Evolutionary conservation across 2,888 invertebrate genomes (phyloP).

Genomic region (Dendrolimus pini): DNA sequence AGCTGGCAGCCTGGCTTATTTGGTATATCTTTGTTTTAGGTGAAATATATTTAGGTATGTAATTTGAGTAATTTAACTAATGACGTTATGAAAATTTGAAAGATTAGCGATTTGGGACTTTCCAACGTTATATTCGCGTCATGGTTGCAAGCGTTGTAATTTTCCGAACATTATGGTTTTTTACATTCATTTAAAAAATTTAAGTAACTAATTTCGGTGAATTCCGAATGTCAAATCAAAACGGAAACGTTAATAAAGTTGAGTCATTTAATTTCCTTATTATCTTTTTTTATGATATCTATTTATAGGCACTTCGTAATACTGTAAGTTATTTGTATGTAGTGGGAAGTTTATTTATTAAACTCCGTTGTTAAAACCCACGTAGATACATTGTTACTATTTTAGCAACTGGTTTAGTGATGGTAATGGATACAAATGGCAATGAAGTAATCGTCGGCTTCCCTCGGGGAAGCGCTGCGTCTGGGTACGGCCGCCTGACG

Average conservation of each 20-base stretch:
- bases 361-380: not conserved
- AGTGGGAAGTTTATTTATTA: not conserved
- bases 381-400: not conserved
- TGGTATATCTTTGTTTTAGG: too few species aligned
- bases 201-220: not conserved
- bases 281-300: not conserved
- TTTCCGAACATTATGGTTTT: not conserved
- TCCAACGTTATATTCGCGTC: not conserved
- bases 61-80: too few species aligned
- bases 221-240: not conserved
- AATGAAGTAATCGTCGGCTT: conserved; percentile 11
- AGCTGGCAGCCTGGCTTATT: too few species aligned
- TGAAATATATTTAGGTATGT: too few species aligned
- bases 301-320: not conserved
- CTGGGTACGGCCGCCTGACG: conserved; percentile 1
- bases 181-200: not conserved
- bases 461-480: conserved; percentile 7
- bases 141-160: not conserved
- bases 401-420: not conserved
- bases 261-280: not conserved
- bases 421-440: conserved; percentile 2
- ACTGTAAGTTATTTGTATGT: not conserved
- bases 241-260: not conserved
- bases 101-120: not conserved
- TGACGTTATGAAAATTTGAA: too few species aligned